These are phyloP conservation scores for Prolemur simus DNA, from an alignment of 2,113 vertebrate species.

Conservation along the genomic window DNA sequence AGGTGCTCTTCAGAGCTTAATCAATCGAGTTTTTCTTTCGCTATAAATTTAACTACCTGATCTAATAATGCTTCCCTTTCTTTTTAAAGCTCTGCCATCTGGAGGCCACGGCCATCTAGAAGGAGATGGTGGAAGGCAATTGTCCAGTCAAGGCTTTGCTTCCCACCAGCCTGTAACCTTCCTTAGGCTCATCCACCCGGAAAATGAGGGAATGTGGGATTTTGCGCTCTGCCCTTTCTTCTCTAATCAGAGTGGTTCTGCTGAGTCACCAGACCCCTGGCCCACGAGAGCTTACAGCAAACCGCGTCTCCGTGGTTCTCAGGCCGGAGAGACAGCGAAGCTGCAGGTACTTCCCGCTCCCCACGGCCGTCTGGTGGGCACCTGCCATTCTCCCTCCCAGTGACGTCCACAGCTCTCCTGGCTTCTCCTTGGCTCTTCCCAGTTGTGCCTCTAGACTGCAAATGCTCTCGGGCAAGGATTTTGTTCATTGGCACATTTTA, in stretches of 20 bases:
- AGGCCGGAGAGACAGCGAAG: not conserved
- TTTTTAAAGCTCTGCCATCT: not conserved
- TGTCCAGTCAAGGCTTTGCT: not conserved
- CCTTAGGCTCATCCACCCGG: not conserved
- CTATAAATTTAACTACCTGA: too few species aligned
- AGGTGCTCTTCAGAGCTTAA: not conserved
- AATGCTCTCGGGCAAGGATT: not conserved
- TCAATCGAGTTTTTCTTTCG: not conserved
- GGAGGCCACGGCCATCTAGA: not conserved
- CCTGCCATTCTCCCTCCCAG: not conserved
- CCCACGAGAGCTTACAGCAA: not conserved
- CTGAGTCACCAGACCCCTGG: not conserved
- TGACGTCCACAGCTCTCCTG: not conserved
- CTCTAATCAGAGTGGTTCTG: not conserved
- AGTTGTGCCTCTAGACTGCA: not conserved
- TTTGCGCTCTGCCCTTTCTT: not conserved
- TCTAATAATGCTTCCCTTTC: not conserved
- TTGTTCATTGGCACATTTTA: not conserved
- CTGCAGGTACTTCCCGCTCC: not conserved
- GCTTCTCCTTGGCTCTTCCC: not conserved
- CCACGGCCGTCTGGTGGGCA: not conserved
- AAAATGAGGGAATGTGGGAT: not conserved
- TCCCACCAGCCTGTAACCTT: rapidly evolving
- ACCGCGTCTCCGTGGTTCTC: not conserved
- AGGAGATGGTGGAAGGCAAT: not conserved